Evolutionary conservation across 2,113 vertebrate species (phyloP), one percentile per base, ranked within the genome.

Genomic region (Hylia prasina): DNA sequence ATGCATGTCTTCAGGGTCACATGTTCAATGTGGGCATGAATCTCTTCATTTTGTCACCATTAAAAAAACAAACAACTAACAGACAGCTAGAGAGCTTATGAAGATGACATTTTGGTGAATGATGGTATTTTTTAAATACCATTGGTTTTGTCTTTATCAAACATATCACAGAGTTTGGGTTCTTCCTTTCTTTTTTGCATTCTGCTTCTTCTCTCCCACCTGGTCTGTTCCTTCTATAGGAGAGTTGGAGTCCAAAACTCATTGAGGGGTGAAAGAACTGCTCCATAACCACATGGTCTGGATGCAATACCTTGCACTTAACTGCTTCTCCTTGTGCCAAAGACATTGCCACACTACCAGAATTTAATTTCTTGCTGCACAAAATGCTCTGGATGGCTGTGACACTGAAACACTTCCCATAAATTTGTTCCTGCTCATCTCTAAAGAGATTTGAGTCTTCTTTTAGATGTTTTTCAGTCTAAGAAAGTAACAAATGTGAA

Each of bases 361-460:
- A 35, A 30, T 68, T 91, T 72, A 22, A 82, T 94, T 87, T 82
- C 18, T 85, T 68, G 33, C 23, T 1, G 1, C 31, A 57, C 37
- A 53, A 60, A 86, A 70, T 61, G 48, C 40, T 94, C 84, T 69
- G 57, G 65, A 22, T 61, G 87, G 54, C 47, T 44, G 51, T 71
- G 87, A 87, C 91, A 60, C 44, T 64, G 70, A 89, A 94, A 85
- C 61, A 51, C 72, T 95, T 73, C 81, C 85, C 57, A 79, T 53
- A 84, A 89, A 91, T 56, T 3, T 1, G 30, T 53, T 93, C 8
- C 53, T 76, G 53, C 61, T 89, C 42, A 78, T n/a, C 51, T 77
- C 53, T 85, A 14, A 75, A 82, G 66, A 76, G 75, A 69, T 76
- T 82, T 85, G 53, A 13, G 30, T 72, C 73, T 70, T 92, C 35